A percentile compares a stretch with the other conserved stretches of the same genome.
Conservation (phyloP, 2,797 vertebrate species). For the Delichon dasypus region DNA sequence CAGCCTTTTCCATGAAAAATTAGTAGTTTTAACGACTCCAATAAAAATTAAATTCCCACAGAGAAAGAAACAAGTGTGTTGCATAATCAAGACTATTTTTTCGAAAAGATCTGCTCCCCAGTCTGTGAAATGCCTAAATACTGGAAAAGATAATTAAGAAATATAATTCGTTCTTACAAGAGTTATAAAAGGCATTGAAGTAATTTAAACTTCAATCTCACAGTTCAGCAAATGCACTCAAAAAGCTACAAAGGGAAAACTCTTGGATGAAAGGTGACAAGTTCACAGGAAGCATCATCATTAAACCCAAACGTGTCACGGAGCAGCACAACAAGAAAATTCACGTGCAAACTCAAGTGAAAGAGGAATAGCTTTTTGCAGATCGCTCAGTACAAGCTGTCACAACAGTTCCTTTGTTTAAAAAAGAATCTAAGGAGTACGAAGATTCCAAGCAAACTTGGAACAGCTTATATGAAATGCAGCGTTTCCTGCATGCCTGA, state of each 20-base stretch:
- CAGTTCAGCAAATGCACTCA: not conserved
- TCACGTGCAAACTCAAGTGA: not conserved
- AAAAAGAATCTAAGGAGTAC: not conserved
- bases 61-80: not conserved
- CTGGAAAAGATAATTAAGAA: not conserved
- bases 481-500: not conserved
- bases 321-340: not conserved
- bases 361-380: not conserved
- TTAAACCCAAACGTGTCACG: not conserved
- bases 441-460: not conserved
- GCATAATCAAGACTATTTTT: not conserved
- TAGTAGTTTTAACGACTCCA: not conserved
- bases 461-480: not conserved
- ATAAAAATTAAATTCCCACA: not conserved
- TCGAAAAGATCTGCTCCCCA: not conserved
- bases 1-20: not conserved
- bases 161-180: not conserved
- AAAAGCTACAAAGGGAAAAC: not conserved
- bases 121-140: not conserved
- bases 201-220: not conserved
- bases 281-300: not conserved
- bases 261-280: not conserved
- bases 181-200: not conserved
- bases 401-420: not conserved
- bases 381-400: not conserved